Base-by-base conservation (phyloP, 2,888 invertebrate species). In the Emmelina monodactyla region DNA sequence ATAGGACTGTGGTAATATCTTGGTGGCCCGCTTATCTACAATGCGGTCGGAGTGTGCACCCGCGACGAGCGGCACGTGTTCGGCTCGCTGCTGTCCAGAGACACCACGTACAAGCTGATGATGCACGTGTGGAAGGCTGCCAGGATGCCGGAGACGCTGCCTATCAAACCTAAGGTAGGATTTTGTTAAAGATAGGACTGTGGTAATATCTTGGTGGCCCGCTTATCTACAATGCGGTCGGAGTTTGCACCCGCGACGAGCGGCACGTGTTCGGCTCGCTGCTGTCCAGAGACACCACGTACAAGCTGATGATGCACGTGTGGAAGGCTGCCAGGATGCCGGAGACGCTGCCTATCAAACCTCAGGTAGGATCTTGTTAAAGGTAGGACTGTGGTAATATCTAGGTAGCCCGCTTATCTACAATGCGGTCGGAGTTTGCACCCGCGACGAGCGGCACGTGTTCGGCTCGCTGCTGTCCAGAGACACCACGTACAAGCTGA, bases 171-270 rank as follows among this genome's bases (percentile, higher is more conserved):
- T n/a, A n/a, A n/a, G n/a, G n/a, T n/a, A n/a, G n/a, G n/a, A n/a
- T n/a, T n/a, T n/a, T n/a, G n/a, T n/a, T n/a, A n/a, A n/a, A n/a
- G n/a, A n/a, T n/a, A n/a, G n/a, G n/a, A n/a, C n/a, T n/a, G n/a
- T n/a, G n/a, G n/a, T n/a, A n/a, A n/a, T n/a, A n/a, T n/a, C n/a
- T n/a, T n/a, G 72, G 95, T 94, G 39, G 96, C 94, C 1, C 86
- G 91, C 48, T 97, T 47, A 94, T 97, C 54, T 96, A 96, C 32
- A 96, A 96, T 70, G 96, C 96, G 10, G 92, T 97, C 38, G 94
- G 94, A 16, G 88, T 94, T 19, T 84, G 85, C 38, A 94, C 94
- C n/a, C 83, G 86, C 31, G 88, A 91, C 53, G 89, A 91, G 53
- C 88, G 93, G 32, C 92, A 92, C 57, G 91, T 93, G 33, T 96